A percentile compares a stretch with the other conserved stretches of the same genome.
These are phyloP conservation scores for Oceanites oceanicus DNA, from an alignment of 2,113 vertebrate species.

Conservation along the genomic window DNA sequence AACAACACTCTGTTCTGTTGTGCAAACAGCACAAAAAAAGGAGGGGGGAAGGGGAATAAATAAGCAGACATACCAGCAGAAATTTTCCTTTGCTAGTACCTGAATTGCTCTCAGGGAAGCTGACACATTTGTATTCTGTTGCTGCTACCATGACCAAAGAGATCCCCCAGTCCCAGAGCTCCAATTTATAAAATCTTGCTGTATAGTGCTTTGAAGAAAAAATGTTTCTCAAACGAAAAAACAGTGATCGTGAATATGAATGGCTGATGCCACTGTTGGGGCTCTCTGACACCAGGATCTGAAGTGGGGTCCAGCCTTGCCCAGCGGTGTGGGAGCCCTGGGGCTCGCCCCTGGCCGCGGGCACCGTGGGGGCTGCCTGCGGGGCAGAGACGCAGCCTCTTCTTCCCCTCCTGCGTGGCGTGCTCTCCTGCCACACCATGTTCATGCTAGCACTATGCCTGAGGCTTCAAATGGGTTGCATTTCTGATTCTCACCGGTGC, in stretches of 20 bases:
- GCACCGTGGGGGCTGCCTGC: not conserved
- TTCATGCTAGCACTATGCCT: not conserved
- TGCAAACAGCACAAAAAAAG: not conserved
- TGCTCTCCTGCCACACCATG: not conserved
- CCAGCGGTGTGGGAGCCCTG: not conserved
- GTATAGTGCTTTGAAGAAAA: not conserved
- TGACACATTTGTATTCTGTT: constrained; percentile 31
- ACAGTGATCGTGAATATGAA: not conserved
- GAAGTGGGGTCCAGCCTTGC: not conserved
- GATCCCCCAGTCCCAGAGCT: not conserved
- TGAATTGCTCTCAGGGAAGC: not conserved
- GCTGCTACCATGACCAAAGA: not conserved
- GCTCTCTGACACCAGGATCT: not conserved
- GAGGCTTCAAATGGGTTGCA: not conserved
- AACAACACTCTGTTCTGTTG: not conserved
- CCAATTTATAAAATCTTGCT: constrained; percentile 16
- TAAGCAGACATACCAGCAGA: not conserved
- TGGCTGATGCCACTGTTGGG: not conserved
- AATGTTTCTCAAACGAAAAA: not conserved
- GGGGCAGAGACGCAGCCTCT: not conserved
- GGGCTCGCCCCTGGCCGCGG: not conserved
- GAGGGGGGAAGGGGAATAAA: not conserved
- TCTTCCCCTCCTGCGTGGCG: accelerated
- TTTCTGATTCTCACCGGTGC: accelerated
- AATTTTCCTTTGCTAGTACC: not conserved